phyloP scores from a whole-genome alignment of 2,888 invertebrate species.

The Stenodera caucasica region DNA sequence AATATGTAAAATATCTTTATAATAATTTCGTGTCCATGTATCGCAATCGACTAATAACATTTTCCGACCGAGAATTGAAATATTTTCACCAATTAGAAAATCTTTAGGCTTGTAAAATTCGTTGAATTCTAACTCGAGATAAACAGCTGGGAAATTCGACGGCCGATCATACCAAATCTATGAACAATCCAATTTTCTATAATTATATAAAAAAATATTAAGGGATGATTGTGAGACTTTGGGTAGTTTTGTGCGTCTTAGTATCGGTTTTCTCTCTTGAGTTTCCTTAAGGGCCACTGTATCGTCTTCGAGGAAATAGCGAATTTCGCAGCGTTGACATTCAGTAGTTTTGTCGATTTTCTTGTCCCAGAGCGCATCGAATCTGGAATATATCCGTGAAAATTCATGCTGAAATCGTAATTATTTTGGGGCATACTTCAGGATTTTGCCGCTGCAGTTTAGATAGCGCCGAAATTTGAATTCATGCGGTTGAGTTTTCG shows the following conservation, averaged over 20 bases:
- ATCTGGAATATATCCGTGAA: too few species aligned
- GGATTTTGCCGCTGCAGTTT: slow-evolving; percentile 77
- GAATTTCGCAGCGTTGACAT: slow-evolving; percentile 66
- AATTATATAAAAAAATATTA: not conserved
- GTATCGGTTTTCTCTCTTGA: slow-evolving; percentile 72
- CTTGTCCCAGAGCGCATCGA: slow-evolving; percentile 71
- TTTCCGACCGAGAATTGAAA: slow-evolving; percentile 68
- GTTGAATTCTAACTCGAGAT: slow-evolving; percentile 69
- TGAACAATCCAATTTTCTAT: not conserved
- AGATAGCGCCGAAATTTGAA: slow-evolving; percentile 67
- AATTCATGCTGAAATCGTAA: too few species aligned
- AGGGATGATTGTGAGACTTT: slow-evolving; percentile 54
- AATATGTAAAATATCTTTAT: slow-evolving; percentile 53
- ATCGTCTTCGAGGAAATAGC: slow-evolving; percentile 82
- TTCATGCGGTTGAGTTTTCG: slow-evolving; percentile 42
- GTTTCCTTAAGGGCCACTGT: slow-evolving; percentile 77
- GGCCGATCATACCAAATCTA: slow-evolving; percentile 52
- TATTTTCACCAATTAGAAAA: slow-evolving; percentile 72
- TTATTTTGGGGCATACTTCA: slow-evolving; percentile 57
- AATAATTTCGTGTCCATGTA: slow-evolving; percentile 77
- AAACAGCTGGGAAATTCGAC: slow-evolving; percentile 67
- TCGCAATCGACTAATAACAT: slow-evolving; percentile 82
- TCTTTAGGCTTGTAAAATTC: slow-evolving; percentile 80
- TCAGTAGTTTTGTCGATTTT: slow-evolving; percentile 62
- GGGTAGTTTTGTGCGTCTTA: slow-evolving; percentile 76